Conservation (phyloP, 2,888 invertebrate species). For the Alcis repandata region DNA sequence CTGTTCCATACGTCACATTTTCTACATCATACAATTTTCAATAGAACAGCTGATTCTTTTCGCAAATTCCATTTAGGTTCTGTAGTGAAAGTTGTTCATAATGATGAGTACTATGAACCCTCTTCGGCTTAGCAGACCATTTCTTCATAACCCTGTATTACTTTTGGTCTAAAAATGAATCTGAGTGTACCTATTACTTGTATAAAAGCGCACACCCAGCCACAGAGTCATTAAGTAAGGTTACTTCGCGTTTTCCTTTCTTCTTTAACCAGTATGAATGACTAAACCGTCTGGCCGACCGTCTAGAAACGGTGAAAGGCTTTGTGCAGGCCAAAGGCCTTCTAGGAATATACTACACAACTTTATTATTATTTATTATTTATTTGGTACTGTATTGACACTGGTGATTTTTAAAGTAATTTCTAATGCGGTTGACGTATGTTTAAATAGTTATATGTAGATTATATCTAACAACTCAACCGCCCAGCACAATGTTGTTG, state of each 20-base stretch:
- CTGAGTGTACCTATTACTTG: not conserved
- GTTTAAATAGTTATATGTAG: not conserved
- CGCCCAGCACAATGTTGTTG: not conserved
- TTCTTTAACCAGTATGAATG: constrained; percentile 48
- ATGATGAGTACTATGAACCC: no score
- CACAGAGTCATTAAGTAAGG: constrained; percentile 1
- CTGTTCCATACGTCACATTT: no score
- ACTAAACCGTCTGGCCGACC: constrained; percentile 33
- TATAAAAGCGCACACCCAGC: constrained; percentile 6
- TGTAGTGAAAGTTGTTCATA: no score
- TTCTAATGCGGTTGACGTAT: not conserved
- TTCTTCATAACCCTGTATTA: no score
- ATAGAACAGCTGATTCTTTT: no score
- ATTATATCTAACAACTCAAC: no score
- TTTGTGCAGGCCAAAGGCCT: constrained; percentile 9
- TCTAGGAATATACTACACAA: not conserved
- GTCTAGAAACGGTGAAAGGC: constrained; percentile 21
- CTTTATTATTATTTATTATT: no score
- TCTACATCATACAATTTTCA: no score
- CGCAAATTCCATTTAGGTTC: no score
- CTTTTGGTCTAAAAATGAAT: not conserved
- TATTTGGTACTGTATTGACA: not conserved
- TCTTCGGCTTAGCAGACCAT: no score
- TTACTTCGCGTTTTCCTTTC: constrained; percentile 44
- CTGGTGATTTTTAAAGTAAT: not conserved